phyloP scores from a whole-genome alignment of 2,888 invertebrate species.

The Dorcus parallelipipedus region DNA sequence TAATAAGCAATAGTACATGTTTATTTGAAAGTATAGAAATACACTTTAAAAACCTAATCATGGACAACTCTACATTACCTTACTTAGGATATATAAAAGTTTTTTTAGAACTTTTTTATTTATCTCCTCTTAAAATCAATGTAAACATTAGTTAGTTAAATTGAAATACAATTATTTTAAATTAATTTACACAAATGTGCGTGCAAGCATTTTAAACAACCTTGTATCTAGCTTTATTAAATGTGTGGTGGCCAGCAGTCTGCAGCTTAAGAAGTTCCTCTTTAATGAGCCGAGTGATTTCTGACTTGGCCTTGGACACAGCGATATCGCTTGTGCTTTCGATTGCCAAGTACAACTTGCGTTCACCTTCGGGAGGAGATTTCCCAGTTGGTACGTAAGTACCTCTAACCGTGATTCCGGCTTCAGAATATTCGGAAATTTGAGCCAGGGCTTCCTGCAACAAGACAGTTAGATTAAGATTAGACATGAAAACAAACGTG shows the following conservation, averaged over 20 bases:
- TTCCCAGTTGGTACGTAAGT: conserved; percentile 91
- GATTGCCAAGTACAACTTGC: conserved; percentile 96
- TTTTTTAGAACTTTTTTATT: background rate
- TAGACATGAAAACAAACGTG: background rate
- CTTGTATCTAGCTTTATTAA: conserved; percentile 92
- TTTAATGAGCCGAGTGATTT: conserved; percentile 96
- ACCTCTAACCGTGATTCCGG: conserved; percentile 97
- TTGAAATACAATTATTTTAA: too few species aligned
- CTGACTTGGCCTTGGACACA: conserved; percentile 92
- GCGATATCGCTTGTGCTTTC: conserved; percentile 97
- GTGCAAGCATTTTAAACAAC: conserved; percentile 59
- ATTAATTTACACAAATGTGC: too few species aligned
- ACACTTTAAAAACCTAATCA: background rate
- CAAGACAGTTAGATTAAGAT: conserved; percentile 19
- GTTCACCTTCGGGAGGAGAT: conserved; percentile 85
- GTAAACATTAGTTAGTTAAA: background rate
- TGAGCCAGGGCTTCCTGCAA: conserved; percentile 91
- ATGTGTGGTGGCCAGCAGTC: conserved; percentile 80
- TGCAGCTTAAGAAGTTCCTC: conserved; percentile 93
- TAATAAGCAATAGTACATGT: conserved; percentile 1
- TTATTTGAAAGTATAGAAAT: conserved; percentile 4
- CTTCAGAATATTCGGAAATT: conserved; percentile 98
- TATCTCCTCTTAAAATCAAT: background rate
- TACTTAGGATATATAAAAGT: background rate
- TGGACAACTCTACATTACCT: background rate